Evolutionary conservation across 1,140 invertebrate species (phyloP), one percentile per base, ranked within the genome.

Genomic region (Aphaenogaster ashmeadi): DNA sequence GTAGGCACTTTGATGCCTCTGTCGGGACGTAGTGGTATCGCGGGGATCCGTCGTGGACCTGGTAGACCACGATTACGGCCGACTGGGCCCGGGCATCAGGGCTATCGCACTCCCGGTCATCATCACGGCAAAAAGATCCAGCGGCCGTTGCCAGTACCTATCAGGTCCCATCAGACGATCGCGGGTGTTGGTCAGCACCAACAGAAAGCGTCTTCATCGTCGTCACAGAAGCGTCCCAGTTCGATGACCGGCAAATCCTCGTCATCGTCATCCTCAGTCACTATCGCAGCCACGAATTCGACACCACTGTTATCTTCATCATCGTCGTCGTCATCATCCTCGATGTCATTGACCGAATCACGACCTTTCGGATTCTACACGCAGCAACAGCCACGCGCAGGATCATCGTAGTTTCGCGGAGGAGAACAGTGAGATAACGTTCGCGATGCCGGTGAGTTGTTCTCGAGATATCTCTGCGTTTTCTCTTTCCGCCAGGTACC

Each of bases 61-160:
- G 98, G 98, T 18, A 94, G 98, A 90, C 98, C 98, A 0, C 95
- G 98, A 5, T 94, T 98, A 7, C 96, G 96, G 88, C 97, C 96
- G 2, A 95, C 96, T 58, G 97, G 97, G 4, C 97, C 97, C 0
- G 94, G 96, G 0, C 96, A 97, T 92, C 95, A 96, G 72, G 96
- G 96, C 21, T 95, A 96, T 36, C 96, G 97, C 11, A 95, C 56
- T 62, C 95, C 62, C 93, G 96, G 86, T 93, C 96, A 85, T 93
- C 92, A 93, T 78, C 93, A 93, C 18, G 75, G 83, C 2, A 94
- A 94, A 36, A 94, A 93, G 69, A 84, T 94, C 44, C 95, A 95
- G 44, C 93, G 94, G 1, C 91, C 94, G 15, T 92, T 96, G 21
- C 95, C 94, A 21, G 94, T 96, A n/a, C 95, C 95, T 0, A 92